Percentiles rank a stretch among this genome's conserved stretches.
These are phyloP conservation scores for Hystrix cristata DNA, from an alignment of 2,113 vertebrate species.

Conservation along the genomic window DNA sequence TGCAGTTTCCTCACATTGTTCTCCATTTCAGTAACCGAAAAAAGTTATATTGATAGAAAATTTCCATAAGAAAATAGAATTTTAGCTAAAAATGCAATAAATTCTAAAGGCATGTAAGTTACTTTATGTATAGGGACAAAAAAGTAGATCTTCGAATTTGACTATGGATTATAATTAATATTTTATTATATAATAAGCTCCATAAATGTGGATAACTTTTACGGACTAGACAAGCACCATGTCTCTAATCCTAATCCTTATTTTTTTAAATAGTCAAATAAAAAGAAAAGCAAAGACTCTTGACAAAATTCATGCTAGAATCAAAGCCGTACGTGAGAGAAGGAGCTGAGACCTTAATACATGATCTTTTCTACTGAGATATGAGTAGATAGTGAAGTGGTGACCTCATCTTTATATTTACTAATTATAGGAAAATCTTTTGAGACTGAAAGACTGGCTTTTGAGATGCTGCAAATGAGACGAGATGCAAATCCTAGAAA, in stretches of 20 bases:
- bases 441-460: neutral
- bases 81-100: constrained; percentile 37
- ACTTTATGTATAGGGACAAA: neutral
- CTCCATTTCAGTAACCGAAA: neutral
- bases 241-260: constrained; percentile 33
- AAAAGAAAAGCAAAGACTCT: constrained; percentile 31
- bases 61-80: constrained; percentile 28
- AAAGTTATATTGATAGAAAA: neutral
- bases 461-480: neutral
- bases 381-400: neutral
- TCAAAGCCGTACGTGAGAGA: neutral
- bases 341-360: neutral
- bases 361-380: neutral
- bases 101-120: neutral
- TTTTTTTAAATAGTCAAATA: constrained; percentile 51
- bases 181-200: constrained; percentile 26
- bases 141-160: constrained; percentile 11
- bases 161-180: constrained; percentile 34
- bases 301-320: neutral
- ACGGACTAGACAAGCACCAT: neutral
- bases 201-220: neutral
- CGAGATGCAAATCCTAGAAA: neutral
- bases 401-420: constrained; percentile 58
- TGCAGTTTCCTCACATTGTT: constrained; percentile 16
- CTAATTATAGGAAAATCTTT: constrained; percentile 63